phyloP scores from a whole-genome alignment of 2,888 invertebrate species.

The Chloromyia formosa region DNA sequence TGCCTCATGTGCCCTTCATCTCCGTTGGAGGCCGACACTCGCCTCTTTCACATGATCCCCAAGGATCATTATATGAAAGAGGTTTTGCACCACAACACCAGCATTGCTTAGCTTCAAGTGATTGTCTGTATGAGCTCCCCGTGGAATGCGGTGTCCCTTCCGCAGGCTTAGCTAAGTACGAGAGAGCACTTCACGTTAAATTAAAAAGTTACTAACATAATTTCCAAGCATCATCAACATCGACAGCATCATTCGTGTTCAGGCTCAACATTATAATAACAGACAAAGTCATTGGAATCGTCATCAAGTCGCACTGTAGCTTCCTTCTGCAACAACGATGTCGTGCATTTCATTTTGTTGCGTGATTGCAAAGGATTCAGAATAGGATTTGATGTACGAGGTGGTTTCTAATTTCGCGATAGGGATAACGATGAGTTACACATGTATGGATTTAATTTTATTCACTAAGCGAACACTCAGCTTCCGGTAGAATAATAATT shows the following conservation, averaged over 20 bases:
- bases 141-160: neutral
- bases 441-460: too few species aligned
- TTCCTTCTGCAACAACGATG: neutral
- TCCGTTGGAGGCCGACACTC: neutral
- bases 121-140: neutral
- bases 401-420: too few species aligned
- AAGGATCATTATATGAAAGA: neutral
- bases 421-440: too few species aligned
- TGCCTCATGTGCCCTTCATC: neutral
- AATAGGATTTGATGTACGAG: too few species aligned
- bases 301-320: neutral
- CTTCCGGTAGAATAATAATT: too few species aligned
- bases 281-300: neutral
- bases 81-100: neutral
- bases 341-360: neutral
- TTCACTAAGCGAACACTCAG: too few species aligned
- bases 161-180: too few species aligned
- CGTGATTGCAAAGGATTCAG: too few species aligned
- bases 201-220: constrained; percentile 18
- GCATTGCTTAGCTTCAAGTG: neutral
- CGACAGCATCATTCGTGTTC: neutral
- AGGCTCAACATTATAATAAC: neutral
- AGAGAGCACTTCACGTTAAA: constrained; percentile 1
- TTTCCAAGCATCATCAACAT: constrained; percentile 16
- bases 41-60: neutral